phyloP scores from a whole-genome alignment of 2,888 invertebrate species.

The Agrilus cyanescens region DNA sequence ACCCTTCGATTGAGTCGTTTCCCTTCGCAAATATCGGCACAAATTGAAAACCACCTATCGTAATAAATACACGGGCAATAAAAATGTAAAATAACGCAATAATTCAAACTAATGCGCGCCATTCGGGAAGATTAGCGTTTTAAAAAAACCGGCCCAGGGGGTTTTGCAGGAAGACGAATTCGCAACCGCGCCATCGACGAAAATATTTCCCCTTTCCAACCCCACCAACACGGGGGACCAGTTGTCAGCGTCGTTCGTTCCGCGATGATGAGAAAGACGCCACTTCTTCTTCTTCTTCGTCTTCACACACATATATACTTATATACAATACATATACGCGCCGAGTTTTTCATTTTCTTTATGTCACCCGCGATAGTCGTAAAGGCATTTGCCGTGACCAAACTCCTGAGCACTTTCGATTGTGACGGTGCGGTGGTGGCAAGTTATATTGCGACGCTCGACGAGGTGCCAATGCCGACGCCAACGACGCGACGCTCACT shows the following conservation, averaged over 20 bases:
- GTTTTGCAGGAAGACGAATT: neutral
- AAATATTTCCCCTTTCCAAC: neutral
- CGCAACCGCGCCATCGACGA: neutral
- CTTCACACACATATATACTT: constrained; percentile 6
- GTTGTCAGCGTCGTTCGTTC: constrained; percentile 31
- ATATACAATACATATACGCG: constrained; percentile 33
- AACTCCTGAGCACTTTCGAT: constrained; percentile 45
- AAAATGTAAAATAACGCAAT: constrained; percentile 40
- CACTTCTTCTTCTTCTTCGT: neutral
- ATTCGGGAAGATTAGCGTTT: constrained; percentile 41
- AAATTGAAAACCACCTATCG: constrained; percentile 36
- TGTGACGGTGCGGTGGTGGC: constrained; percentile 28
- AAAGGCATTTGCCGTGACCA: constrained; percentile 83
- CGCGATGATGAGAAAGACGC: no score
- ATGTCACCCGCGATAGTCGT: constrained; percentile 76
- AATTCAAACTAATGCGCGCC: constrained; percentile 39
- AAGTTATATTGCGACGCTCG: no score
- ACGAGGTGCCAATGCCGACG: no score
- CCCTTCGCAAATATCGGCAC: constrained; percentile 13
- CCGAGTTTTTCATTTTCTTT: constrained; percentile 82
- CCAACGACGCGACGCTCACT: no score
- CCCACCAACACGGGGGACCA: constrained; percentile 17
- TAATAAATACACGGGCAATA: constrained; percentile 38
- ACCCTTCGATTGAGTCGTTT: neutral
- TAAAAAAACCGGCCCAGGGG: constrained; percentile 21